Evolutionary conservation across 2,888 invertebrate genomes (phyloP), one percentile per base, ranked within the genome.

Genomic region (Lampropteryx suffumata): DNA sequence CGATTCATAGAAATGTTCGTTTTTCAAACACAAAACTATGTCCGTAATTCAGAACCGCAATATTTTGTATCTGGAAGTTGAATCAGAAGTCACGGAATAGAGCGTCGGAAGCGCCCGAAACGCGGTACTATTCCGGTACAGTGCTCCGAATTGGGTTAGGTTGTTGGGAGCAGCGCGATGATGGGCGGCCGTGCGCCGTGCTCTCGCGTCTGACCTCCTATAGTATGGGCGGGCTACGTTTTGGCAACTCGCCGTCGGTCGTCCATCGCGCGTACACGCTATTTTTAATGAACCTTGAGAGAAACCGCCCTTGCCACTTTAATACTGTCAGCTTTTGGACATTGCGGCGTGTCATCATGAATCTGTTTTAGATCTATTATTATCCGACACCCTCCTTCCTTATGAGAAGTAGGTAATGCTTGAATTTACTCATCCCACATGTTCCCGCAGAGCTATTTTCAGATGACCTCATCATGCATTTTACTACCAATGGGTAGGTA

Each of bases 271-370:
- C 57, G 52, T 52, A 61, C 56, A 53, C 52, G 77, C 86, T 89
- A 89, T 89, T 88, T 88, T 82, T 88, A 86, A 79, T 78, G 73
- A 85, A 89, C 88, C 89, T 88, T 90, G 89, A 85, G 79, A 82
- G 70, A 81, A 82, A 80, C 84, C 82, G 88, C 87, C 88, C 88
- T 88, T 89, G 87, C 76, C 71, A 76, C 71, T 72, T 79, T 76
- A 79, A 76, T 71, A 60, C 66, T 73, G 61, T 68, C 64, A 67
- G 67, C 71, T 66, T 72, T 73, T 67, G 68, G 65, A 65, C 65
- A 64, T 69, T 65, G 58, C 69, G 61, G 64, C 65, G 59, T 67
- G 63, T 67, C 61, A 67, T 59, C 62, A 64, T 58, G 56, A 66
- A 67, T 71, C 57, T 69, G 71, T 71, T 70, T 67, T 61, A 59